Evolutionary conservation across 2,797 vertebrate species (phyloP).

Genomic region (Pantherophis alleghaniensis): DNA sequence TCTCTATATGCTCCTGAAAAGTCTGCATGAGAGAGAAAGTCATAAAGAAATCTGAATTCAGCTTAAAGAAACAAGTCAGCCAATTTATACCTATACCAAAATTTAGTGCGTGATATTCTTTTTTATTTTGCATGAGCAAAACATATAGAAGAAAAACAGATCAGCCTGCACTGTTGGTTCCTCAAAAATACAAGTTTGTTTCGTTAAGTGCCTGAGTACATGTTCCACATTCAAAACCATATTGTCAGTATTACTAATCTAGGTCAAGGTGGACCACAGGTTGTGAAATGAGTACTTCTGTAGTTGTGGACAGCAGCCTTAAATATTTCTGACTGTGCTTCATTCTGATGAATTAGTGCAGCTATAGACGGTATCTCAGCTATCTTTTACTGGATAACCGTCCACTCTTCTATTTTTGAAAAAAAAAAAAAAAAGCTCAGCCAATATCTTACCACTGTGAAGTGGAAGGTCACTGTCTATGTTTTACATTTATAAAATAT

Average conservation of each 20-base stretch:
- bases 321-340: slow-evolving; percentile 60
- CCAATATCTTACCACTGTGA: slow-evolving; percentile 50
- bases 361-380: slow-evolving; percentile 62
- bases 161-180: slow-evolving; percentile 10
- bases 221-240: slow-evolving; percentile 45
- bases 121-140: not conserved
- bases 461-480: slow-evolving; percentile 57
- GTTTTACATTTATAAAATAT: slow-evolving; percentile 58
- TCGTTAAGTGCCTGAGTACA: slow-evolving; percentile 25
- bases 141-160: not conserved
- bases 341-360: slow-evolving; percentile 55
- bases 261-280: slow-evolving; percentile 67
- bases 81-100: not conserved
- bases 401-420: slow-evolving; percentile 30
- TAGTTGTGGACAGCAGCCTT: slow-evolving; percentile 49
- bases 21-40: not conserved
- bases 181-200: slow-evolving; percentile 25
- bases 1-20: not conserved
- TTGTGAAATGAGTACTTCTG: slow-evolving; percentile 59
- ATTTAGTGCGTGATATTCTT: not conserved
- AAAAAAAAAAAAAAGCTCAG: slow-evolving; percentile 24
- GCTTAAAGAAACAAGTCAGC: not conserved
- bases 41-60: not conserved
- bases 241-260: slow-evolving; percentile 54
- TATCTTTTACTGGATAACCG: slow-evolving; percentile 42